Base-by-base conservation (phyloP, 2,888 invertebrate species). In the Nomada flava region DNA sequence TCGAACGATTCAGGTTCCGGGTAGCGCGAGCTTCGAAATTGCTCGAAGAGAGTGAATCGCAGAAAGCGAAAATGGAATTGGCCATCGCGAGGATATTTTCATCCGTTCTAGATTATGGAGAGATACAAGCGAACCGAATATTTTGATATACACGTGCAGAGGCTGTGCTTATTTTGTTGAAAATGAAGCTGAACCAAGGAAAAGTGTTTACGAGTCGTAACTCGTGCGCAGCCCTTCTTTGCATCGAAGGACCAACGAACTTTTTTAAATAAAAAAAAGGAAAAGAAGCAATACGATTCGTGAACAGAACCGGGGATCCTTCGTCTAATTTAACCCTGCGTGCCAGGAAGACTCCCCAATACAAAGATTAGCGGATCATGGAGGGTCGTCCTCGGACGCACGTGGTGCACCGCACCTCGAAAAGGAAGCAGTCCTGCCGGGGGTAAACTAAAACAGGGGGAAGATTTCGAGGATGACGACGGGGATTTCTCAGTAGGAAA, bases 401-500 rank as follows among this genome's bases (percentile, higher is more conserved):
- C 65, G 65, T 36, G 65, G 47, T 50, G 23, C n/a, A 29, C 44
- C 13, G 20, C 57, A 57, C 10, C 10, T 57, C 47, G 55, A 26
- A 23, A 11, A 53, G 42, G 64, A 15, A 26, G 15, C 26, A 23
- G n/a, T 5, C 10, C 18, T 29, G 26, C n/a, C 18, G 63, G 9
- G 23, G 26, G 20, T 20, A 13, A 13, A 55, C 26, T 26, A 50
- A 64, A 65, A 47, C 57, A 57, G 23, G 20, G n/a, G 68, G 67
- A 64, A 71, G 74, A 62, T 59, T 53, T 55, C 20, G 36, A n/a
- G 57, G 52, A 23, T 42, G 60, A 50, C 65, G 57, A 72, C 29
- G 52, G 64, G 79, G 57, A 36, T 68, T 72, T 64, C 50, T 76
- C 64, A 13, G 23, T 10, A 50, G 44, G 18, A 42, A 65, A 57